Conservation (phyloP, 1,140 invertebrate genomes). For the Campoletis sonorensis region DNA sequence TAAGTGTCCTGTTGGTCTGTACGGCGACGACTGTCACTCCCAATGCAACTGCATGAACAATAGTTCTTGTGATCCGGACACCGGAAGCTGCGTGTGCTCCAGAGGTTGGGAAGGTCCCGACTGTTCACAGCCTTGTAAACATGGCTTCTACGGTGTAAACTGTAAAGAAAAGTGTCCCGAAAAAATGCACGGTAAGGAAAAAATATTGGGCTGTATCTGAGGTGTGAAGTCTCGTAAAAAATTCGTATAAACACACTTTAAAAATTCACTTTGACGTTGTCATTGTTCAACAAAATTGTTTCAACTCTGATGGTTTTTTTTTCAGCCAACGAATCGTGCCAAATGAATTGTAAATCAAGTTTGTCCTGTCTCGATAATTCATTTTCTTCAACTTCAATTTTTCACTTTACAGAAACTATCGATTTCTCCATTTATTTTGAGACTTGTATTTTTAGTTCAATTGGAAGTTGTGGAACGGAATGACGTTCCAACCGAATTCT, state of each 20-base stretch:
- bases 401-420: too few species aligned
- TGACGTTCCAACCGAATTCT: too few species aligned
- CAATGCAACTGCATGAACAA: slow-evolving; percentile 90
- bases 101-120: slow-evolving; percentile 89
- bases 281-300: too few species aligned
- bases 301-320: too few species aligned
- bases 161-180: slow-evolving; percentile 89
- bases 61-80: slow-evolving; percentile 89
- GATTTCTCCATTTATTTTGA: too few species aligned
- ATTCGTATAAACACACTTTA: not conserved
- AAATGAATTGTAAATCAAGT: too few species aligned
- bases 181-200: slow-evolving; percentile 79
- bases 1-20: slow-evolving; percentile 86
- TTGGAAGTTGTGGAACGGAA: too few species aligned
- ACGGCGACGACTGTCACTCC: slow-evolving; percentile 86
- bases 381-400: too few species aligned
- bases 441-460: too few species aligned
- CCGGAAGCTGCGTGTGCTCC: slow-evolving; percentile 89
- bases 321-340: too few species aligned
- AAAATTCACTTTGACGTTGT: not conserved
- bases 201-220: not conserved
- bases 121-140: slow-evolving; percentile 85
- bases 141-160: slow-evolving; percentile 87
- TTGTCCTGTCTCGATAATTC: too few species aligned
- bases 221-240: not conserved